phyloP scores from a whole-genome alignment of 2,113 vertebrate genomes.

The Symphodus melops region DNA sequence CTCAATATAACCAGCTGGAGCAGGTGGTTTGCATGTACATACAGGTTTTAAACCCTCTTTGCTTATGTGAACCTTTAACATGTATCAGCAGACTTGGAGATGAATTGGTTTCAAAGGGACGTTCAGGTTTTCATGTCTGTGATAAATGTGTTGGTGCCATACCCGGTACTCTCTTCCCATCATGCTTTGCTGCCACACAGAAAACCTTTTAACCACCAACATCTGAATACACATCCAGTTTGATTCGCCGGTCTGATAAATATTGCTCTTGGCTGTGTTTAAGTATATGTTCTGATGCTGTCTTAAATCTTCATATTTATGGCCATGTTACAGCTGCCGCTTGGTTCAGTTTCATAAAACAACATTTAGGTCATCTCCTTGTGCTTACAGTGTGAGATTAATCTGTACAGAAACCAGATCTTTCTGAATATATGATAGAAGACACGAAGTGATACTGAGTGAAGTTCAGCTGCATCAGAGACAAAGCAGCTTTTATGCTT shows the following conservation, averaged over 20 bases:
- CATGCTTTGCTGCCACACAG: background rate
- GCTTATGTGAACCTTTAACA: constrained; percentile 13
- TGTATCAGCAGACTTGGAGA: background rate
- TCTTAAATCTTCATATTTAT: background rate
- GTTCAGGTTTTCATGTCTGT: background rate
- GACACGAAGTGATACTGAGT: too few species aligned
- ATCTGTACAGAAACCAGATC: background rate
- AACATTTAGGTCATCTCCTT: background rate
- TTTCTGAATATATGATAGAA: too few species aligned
- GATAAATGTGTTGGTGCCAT: background rate
- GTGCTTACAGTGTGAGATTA: background rate
- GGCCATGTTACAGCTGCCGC: background rate
- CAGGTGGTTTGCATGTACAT: constrained; percentile 32
- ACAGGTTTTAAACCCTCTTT: constrained; percentile 20
- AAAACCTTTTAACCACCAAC: background rate
- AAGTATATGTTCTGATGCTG: constrained; percentile 5
- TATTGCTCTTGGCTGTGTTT: background rate
- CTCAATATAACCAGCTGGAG: background rate
- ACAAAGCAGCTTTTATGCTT: background rate
- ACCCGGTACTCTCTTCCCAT: background rate
- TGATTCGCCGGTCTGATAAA: background rate
- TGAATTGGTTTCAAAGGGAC: background rate
- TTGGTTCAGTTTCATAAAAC: background rate
- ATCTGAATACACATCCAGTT: background rate
- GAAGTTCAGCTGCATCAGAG: background rate